Evolutionary conservation across 2,113 vertebrate genomes (phyloP), one percentile per base, ranked within the genome.

Genomic region (Catharus minimus): DNA sequence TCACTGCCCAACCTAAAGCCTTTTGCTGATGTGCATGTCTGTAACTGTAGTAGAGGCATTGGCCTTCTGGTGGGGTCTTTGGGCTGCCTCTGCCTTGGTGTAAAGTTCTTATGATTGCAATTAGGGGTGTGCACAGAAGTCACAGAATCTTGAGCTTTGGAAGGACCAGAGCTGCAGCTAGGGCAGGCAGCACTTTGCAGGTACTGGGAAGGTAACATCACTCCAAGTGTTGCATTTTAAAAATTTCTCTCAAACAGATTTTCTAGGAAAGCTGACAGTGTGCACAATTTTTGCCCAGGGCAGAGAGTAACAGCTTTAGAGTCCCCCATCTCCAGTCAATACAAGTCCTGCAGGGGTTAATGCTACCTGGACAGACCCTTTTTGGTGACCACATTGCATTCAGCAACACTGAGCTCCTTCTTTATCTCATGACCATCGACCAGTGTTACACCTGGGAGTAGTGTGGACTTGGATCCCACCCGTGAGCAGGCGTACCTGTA

Each of bases 401-500:
- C 32, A n/a, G 1, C 50, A 44, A 14, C 36, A 36, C 36, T 62
- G 53, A 26, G 27, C 38, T 55, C 41, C 46, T 56, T 20, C 8
- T 0, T 61, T 73, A 50, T 55, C 32, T 65, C 15, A 5, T 72
- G 58, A 13, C 15, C 30, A 7, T 50, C 0, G 0, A 7, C 38
- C 16, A 8, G 24, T 8, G 39, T 80, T 86, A 46, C 24, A 52
- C 10, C 2, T 36, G 28, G 56, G 30, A 77, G 22, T 33, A 27
- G 18, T 23, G 22, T 72, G 58, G 67, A n/a, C 39, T 27, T 38
- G 13, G 38, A 57, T 76, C 24, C 43, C 17, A 11, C 27, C 32
- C 1, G 0, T 33, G 33, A 75, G 47, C 61, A 36, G 50, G 14
- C 2, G 0, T 28, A 58, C 46, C 19, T n/a, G 4, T 66, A 5